Percentiles rank a stretch among this genome's conserved stretches.
Conservation (phyloP, 2,888 invertebrate species). For the Amiota mariae region DNA sequence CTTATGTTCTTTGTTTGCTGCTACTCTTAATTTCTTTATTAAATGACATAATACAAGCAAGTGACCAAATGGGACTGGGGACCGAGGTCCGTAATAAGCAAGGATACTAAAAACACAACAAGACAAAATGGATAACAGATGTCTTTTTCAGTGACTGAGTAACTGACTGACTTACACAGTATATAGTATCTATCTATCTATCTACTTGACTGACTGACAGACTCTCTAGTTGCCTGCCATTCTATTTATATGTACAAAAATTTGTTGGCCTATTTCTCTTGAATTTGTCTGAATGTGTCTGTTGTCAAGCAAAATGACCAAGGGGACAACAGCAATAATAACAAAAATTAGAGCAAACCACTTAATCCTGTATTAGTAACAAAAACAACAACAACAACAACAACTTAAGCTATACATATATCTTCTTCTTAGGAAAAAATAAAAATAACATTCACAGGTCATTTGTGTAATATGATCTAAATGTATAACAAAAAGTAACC, state of each 20-base stretch:
- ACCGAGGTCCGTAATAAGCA: too few relatives aligned
- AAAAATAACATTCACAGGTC: not conserved
- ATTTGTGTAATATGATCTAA: not conserved
- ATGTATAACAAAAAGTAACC: constrained; percentile 3
- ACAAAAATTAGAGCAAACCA: not conserved
- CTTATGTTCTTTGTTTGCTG: not conserved
- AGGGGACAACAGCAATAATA: not conserved
- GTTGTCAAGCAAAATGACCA: not conserved
- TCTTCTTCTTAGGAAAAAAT: not conserved
- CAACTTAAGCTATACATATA: not conserved
- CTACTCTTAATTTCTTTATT: constrained; percentile 58
- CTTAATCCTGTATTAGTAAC: constrained; percentile 1
- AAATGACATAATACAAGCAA: constrained; percentile 58
- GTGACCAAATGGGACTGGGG: not conserved
- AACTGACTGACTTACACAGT: too few relatives aligned
- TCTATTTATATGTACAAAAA: too few relatives aligned
- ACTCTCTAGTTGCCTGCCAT: too few relatives aligned
- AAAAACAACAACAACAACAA: not conserved
- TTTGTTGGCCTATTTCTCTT: too few relatives aligned
- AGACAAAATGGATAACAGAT: too few relatives aligned
- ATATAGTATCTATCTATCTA: too few relatives aligned
- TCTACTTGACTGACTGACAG: too few relatives aligned
- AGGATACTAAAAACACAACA: too few relatives aligned
- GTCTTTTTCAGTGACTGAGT: too few relatives aligned
- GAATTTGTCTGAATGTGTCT: too few relatives aligned